Evolutionary conservation across 2,113 vertebrate genomes (phyloP), one percentile per base, ranked within the genome.

Genomic region (Papio anubis): DNA sequence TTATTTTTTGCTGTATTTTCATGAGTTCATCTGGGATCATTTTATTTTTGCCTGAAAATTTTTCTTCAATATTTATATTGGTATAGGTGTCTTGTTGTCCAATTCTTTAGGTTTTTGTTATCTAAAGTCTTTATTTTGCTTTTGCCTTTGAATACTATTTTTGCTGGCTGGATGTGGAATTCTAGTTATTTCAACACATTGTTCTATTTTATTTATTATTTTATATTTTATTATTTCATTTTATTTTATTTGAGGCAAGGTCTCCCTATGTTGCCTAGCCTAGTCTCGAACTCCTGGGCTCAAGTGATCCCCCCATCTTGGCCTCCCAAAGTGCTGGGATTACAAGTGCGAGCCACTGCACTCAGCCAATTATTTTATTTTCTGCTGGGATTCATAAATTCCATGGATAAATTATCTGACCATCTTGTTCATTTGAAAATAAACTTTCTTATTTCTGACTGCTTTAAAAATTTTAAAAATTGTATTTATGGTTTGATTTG

Each of bases 1-100:
- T 93, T 50, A 61, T 61, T 92, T 94, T 90, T 94, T 92, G 50
- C 43, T 52, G 3, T 88, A 73, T 38, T 88, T 83, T 87, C 45
- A 66, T 87, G 78, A 91, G 61, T 87, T 25, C 30, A 43, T 61
- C 52, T 88, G 25, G 23, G 23, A 73, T 78, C 21, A 88, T 93
- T 86, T 80, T 80, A 84, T 14, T 57, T 84, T 50, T 80, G n/a
- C 23, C n/a, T 84, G 78, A 83, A 94, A 64, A 50, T 27, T 59
- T 87, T 17, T 35, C 25, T 70, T 89, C 17, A 88, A 38, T 55
- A 55, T 79, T 66, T 97, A 30, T 35, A 32, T 91, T 25, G 10
- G 45, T 72, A 7, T 40, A 80, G 23, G 17, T 79, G 32, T 88
- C 92, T n/a, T 48, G 23, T n/a, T 91, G 21, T 73, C 21, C 17